Percentiles rank a stretch among this genome's conserved stretches.
phyloP scores from a whole-genome alignment of 2,888 invertebrate genomes.

The Ametastegia equiseti region DNA sequence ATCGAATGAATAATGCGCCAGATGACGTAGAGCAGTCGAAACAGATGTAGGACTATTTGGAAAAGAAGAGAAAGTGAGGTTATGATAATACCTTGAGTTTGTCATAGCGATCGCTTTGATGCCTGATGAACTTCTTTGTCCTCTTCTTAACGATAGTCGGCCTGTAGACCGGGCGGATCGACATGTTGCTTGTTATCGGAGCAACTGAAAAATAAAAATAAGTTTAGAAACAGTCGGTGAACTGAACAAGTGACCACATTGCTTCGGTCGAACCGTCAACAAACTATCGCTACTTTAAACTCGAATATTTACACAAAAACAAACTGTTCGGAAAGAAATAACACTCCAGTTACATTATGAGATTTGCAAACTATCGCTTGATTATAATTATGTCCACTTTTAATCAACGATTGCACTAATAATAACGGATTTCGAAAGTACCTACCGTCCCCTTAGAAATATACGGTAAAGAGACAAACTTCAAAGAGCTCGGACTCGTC shows the following conservation, averaged over 20 bases:
- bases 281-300: neutral
- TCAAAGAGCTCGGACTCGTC: conserved; percentile 28
- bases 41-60: conserved; percentile 7
- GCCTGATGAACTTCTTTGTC: conserved; percentile 98
- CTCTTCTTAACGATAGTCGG: conserved; percentile 97
- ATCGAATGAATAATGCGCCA: neutral
- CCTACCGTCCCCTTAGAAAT: conserved; percentile 58
- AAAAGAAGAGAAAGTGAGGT: conserved; percentile 51
- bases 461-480: conserved; percentile 44
- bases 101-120: conserved; percentile 98
- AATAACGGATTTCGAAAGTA: conserved; percentile 58
- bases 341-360: neutral
- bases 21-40: neutral
- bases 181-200: conserved; percentile 81
- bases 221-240: neutral
- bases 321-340: conserved; percentile 16
- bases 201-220: conserved; percentile 62
- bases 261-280: conserved; percentile 36
- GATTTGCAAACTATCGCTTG: neutral
- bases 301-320: conserved; percentile 14
- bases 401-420: conserved; percentile 56
- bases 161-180: conserved; percentile 93
- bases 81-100: conserved; percentile 87
- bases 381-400: conserved; percentile 10
- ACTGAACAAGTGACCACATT: conserved; percentile 28